Evolutionary conservation across 2,888 invertebrate species (phyloP).

Genomic region (Pyralis farinalis): DNA sequence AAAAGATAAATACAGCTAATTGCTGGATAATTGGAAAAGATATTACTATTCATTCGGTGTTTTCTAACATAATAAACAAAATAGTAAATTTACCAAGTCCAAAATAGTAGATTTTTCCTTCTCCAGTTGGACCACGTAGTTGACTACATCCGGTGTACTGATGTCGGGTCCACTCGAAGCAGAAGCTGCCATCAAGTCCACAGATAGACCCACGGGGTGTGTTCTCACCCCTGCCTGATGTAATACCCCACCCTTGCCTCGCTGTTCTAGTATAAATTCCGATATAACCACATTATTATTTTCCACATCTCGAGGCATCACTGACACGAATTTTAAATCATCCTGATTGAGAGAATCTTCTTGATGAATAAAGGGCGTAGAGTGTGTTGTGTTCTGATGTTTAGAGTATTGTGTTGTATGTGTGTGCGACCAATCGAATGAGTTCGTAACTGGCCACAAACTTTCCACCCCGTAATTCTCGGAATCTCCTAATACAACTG

Average conservation of each 20-base stretch:
- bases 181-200: conserved; percentile 49
- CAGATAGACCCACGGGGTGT: conserved; percentile 37
- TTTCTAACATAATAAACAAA: too few relatives aligned
- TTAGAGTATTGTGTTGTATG: conserved; percentile 44
- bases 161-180: conserved; percentile 48
- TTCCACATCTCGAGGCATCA: conserved; percentile 62
- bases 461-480: conserved; percentile 6
- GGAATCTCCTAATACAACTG: conserved; percentile 56
- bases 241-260: conserved; percentile 21
- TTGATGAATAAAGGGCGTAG: conserved; percentile 58
- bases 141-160: conserved; percentile 72
- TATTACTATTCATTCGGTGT: too few relatives aligned
- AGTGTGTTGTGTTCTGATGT: conserved; percentile 44
- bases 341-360: conserved; percentile 49
- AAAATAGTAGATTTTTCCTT: conserved; percentile 50
- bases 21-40: too few relatives aligned
- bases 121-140: conserved; percentile 67
- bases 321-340: conserved; percentile 56
- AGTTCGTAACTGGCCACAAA: conserved; percentile 12
- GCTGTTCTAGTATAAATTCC: conserved; percentile 45
- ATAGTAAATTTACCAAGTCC: conserved; percentile 42
- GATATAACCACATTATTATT: conserved; percentile 52
- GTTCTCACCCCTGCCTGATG: conserved; percentile 24
- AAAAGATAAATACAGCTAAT: too few relatives aligned
- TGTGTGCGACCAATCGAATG: conserved; percentile 41